Conservation (phyloP, 2,888 invertebrate genomes). For the Smittia sp. region DNA sequence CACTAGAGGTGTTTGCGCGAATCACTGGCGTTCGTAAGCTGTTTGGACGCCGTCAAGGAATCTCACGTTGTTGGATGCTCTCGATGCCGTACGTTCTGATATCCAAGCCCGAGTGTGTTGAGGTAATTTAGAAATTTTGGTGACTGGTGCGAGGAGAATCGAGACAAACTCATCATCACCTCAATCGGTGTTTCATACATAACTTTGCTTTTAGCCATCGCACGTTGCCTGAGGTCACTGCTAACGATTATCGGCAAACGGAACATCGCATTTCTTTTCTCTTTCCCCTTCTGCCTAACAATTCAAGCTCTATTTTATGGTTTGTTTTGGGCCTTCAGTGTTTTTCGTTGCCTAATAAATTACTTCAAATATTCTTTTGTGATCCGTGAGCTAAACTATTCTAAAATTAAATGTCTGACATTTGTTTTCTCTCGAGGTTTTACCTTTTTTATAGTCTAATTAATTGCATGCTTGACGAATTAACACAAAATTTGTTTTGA, state of each 20-base stretch:
- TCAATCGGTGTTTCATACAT: background rate
- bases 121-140: constrained; percentile 47
- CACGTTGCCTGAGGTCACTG: background rate
- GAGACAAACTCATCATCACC: no score
- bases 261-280: no score
- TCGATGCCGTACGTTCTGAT: constrained; percentile 55
- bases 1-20: constrained; percentile 55
- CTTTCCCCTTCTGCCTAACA: no score
- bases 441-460: no score
- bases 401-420: no score
- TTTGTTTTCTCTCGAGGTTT: no score
- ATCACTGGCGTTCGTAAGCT: constrained; percentile 55
- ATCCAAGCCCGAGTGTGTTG: constrained; percentile 56
- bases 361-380: no score
- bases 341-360: no score
- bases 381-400: no score
- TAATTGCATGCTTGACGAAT: no score
- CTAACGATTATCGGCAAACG: background rate
- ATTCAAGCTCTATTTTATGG: background rate
- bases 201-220: background rate
- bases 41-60: constrained; percentile 56
- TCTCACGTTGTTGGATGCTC: constrained; percentile 57
- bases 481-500: no score
- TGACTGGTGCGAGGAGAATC: background rate
- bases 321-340: no score